Evolutionary conservation across 2,888 invertebrate species (phyloP), one percentile per base, ranked within the genome.

Genomic region (Drosophila fulvimacula): DNA sequence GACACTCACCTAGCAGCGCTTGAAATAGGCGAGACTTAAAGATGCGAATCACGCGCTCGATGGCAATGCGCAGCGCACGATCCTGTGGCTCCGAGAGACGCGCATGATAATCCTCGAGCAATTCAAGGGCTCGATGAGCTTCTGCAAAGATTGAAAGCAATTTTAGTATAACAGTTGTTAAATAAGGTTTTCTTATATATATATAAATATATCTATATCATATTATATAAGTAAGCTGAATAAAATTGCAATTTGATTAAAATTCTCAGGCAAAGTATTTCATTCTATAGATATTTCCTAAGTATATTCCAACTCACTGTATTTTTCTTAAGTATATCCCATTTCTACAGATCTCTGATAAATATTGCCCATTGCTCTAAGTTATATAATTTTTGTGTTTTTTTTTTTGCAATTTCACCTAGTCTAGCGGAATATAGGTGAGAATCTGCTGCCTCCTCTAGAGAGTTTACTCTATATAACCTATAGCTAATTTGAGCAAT

Each of bases 21-120:
- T 99, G 98, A 94, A 99, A 99, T 76, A 99, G 95, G 74, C 98
- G 95, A 89, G 98, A 98, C 93, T 99, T 99, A 94, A 99, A 99
- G 93, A 99, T 98, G 90, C 98, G 95, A 93, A 99, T 99, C 92
- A 99, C 98, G 88, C 98, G 95, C 93, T 99, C 99, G 92, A 99
- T 98, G 83, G 98, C 98, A 88, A 97, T 95, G 84, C 98, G 95
- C 84, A 99, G 95, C 92, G 98, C 98, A 91, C 97, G 96, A 93
- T 99, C 99, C 92, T 98, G 97, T 61, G 98, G 97, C 93, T 96
- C 96, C 83, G 96, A 96, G 91, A 99, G 94, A 93, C 98, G 97
- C 84, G 97, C 96, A 93, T 99, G 98, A 93, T 99, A 99, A 93
- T 99, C 99, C 94, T 99, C 99, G 91, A 99, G 95, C 91, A 99